Evolutionary conservation across 1,140 invertebrate species (phyloP).

Genomic region (Drosophila chauvacae): DNA sequence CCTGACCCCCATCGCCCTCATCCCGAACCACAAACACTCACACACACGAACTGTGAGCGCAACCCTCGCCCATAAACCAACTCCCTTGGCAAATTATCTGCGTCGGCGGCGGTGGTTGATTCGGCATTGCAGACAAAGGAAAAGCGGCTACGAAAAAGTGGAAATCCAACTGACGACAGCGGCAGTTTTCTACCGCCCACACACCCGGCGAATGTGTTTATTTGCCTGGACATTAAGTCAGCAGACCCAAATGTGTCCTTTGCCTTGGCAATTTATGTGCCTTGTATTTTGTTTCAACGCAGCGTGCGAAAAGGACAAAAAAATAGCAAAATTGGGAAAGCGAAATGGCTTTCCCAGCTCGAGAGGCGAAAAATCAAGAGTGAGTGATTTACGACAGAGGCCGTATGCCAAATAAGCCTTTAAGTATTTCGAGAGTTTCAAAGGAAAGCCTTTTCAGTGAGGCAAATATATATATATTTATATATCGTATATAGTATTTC

Average conservation of each 20-base stretch:
- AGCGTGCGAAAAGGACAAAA: constrained; percentile 1
- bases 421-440: constrained; percentile 16
- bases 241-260: constrained; percentile 48
- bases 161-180: constrained; percentile 75
- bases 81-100: constrained; percentile 78
- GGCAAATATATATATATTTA: neutral
- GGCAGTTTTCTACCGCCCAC: constrained; percentile 36
- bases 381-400: constrained; percentile 18
- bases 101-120: constrained; percentile 72
- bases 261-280: constrained; percentile 55
- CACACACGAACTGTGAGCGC: constrained; percentile 4
- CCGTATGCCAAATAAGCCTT: constrained; percentile 30
- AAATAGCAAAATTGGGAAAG: constrained; percentile 23
- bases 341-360: constrained; percentile 12
- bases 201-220: constrained; percentile 52
- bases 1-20: constrained; percentile 17
- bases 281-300: constrained; percentile 46
- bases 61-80: constrained; percentile 30
- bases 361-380: constrained; percentile 30
- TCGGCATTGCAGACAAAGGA: constrained; percentile 67
- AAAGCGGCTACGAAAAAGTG: constrained; percentile 45
- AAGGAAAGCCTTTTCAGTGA: constrained; percentile 1
- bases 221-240: constrained; percentile 62
- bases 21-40: constrained; percentile 8
- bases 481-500: neutral